Base-by-base conservation (phyloP, 2,888 invertebrate genomes). In the Zygothrica quintamaculata region DNA sequence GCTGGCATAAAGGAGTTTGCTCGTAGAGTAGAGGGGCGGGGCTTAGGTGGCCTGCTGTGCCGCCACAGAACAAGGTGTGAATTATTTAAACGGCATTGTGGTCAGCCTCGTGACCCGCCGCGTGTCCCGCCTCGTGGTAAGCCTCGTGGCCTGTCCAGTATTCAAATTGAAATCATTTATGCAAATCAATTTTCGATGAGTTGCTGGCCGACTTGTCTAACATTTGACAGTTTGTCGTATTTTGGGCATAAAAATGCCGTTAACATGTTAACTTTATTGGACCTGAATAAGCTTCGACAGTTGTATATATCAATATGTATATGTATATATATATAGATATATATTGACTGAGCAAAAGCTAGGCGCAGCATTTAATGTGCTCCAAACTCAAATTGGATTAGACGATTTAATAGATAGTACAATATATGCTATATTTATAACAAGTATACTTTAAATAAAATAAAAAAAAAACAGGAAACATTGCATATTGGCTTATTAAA, bases 111-210 rank as follows among this genome's bases (percentile, higher is more conserved):
- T 36, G 48, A 9, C 29, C 29, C 33, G 43, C 50, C 48, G 7
- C 31, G 31, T 47, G n/a, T 44, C 40, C 29, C 47, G 51, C 33
- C 61, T 51, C 34, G 56, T 42, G 37, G 6, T 31, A 11, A 34
- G 6, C 40, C 39, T 62, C 55, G 64, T 42, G 11, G 34, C 56
- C 71, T 25, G 65, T 72, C 77, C 53, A 73, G 77, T 70, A 84
- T 80, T 84, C 62, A 77, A 84, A 80, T 87, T 77, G 71, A 76
- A 72, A 65, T 40, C 61, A 70, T 81, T 84, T 84, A 81, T 87
- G 80, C 80, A 84, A 79, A 80, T 84, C 18, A 69, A 73, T 76
- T 65, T 53, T 36, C 65, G 51, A 76, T 65, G 51, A 65, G 58
- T 52, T 62, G 51, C 50, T 39, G 53, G 9, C 26, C 13, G 25